Evolutionary conservation across 2,888 invertebrate species (phyloP).

Genomic region (Tinea trinotella): DNA sequence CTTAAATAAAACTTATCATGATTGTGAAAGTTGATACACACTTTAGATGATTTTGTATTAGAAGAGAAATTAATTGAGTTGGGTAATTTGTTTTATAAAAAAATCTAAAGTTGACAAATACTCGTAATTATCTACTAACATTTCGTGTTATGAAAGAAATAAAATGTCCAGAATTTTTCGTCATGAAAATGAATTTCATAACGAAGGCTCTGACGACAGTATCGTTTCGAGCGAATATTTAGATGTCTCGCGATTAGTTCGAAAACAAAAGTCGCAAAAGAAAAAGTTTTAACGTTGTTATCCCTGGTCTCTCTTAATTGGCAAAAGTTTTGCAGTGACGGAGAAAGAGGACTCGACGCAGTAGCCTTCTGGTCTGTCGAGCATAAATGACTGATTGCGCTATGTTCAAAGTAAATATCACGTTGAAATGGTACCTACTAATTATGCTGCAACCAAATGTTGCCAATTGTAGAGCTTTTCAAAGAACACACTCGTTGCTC

Average conservation of each 20-base stretch:
- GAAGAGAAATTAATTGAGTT: background rate
- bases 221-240: slow-evolving; percentile 20
- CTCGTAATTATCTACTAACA: background rate
- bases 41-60: background rate
- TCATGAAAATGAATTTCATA: slow-evolving; percentile 16
- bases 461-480: background rate
- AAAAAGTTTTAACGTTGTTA: slow-evolving; percentile 35
- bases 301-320: slow-evolving; percentile 35
- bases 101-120: background rate
- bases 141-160: background rate
- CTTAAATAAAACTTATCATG: too few relatives aligned
- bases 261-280: slow-evolving; percentile 29
- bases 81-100: background rate
- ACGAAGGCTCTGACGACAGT: slow-evolving; percentile 8
- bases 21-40: too few relatives aligned
- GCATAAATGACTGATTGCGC: slow-evolving; percentile 21
- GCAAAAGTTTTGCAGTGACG: slow-evolving; percentile 31
- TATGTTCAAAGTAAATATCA: slow-evolving; percentile 17
- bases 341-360: slow-evolving; percentile 16
- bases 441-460: slow-evolving; percentile 10
- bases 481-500: background rate
- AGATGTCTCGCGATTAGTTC: slow-evolving; percentile 35
- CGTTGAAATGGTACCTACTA: slow-evolving; percentile 3
- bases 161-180: slow-evolving; percentile 3
- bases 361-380: slow-evolving; percentile 18